Percentiles rank a stretch among this genome's conserved stretches.
These are phyloP conservation scores for Nymphalis urticae DNA, from an alignment of 2,888 invertebrate genomes.

Conservation along the genomic window DNA sequence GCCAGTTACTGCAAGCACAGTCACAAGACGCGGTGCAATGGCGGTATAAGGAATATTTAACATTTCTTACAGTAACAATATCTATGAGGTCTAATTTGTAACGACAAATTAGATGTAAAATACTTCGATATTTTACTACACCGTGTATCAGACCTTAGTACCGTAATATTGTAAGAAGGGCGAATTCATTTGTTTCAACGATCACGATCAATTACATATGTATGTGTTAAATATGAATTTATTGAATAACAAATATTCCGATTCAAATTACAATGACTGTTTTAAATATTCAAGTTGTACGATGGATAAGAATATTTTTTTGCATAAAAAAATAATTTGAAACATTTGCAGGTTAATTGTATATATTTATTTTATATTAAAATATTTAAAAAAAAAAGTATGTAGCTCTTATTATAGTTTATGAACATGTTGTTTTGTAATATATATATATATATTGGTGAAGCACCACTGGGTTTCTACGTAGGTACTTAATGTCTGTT, in stretches of 20 bases:
- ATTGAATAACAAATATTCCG: conserved; percentile 33
- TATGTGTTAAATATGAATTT: conserved; percentile 35
- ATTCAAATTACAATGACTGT: conserved; percentile 18
- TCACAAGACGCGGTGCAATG: no score
- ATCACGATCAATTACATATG: conserved; percentile 35
- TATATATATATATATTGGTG: no score
- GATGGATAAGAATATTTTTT: not conserved
- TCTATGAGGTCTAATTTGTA: no score
- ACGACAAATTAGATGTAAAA: no score
- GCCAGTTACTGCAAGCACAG: no score
- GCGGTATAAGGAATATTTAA: no score
- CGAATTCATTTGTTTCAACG: conserved; percentile 51
- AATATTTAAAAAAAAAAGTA: no score
- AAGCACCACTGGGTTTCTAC: no score
- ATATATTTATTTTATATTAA: not conserved
- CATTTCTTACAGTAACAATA: no score
- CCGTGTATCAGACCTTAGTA: conserved; percentile 13
- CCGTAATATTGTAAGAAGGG: conserved; percentile 46
- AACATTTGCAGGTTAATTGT: not conserved
- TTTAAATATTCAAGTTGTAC: conserved; percentile 7
- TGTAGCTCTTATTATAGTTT: no score
- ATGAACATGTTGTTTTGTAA: no score
- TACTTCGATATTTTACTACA: not conserved
- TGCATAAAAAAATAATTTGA: not conserved
- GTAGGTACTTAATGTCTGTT: no score